Base-by-base conservation (phyloP, 2,888 invertebrate genomes). In the Euzophera pinguis region DNA sequence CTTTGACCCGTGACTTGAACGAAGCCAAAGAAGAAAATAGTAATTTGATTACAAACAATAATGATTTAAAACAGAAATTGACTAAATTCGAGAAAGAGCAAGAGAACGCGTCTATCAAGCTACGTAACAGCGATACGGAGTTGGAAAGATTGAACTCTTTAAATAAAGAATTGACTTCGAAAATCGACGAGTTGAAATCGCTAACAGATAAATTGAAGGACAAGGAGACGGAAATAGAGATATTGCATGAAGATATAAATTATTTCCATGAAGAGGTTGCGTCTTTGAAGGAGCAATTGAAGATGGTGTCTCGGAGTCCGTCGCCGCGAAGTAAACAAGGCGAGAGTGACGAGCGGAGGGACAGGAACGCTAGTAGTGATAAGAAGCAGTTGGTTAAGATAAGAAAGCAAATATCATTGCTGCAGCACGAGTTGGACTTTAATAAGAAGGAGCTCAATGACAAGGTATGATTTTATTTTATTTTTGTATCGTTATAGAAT, bases 301-400 rank as follows among this genome's bases (percentile, higher is more conserved):
- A 90, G 65, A 82, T 91, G 81, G 87, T 76, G 1, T 88, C 90
- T 0, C 63, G 89, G 0, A 90, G 91, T 52, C 92, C 93, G 12
- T 93, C 94, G 67, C 92, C 91, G 10, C 91, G 92, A 52, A 91
- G 86, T 50, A 92, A 91, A 60, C 87, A 79, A 53, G 77, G 32
- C 9, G 92, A 93, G 91, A 10, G 93, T 22, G 84, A 88, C 3
- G 91, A 89, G 62, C 89, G 82, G 1, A 88, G 91, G 1, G 81
- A 81, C 57, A 64, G 84, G 59, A 92, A 91, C 53, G 91, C 92
- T 43, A 89, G 81, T 27, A 91, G 84, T 6, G 93, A 93, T 59
- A 88, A 92, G 54, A 89, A 92, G 22, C 93, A 93, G 58, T 64
- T 94, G 7, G 89, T 89, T 0, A 91, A 89, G 65, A 92, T 89